Evolutionary conservation across 2,113 vertebrate species (phyloP).

Genomic region (Strix uralensis): DNA sequence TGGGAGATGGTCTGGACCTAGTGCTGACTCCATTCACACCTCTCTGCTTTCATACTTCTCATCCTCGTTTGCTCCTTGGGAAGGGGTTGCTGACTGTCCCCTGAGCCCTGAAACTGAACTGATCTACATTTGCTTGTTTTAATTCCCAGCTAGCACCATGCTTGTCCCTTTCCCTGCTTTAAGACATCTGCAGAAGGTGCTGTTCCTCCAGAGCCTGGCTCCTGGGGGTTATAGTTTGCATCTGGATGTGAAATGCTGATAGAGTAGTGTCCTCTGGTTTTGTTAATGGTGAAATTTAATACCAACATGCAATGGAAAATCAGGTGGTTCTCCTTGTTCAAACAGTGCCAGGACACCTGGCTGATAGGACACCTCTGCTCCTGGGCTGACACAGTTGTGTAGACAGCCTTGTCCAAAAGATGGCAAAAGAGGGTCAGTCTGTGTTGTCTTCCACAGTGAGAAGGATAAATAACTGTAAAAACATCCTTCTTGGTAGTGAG

Average conservation of each 20-base stretch:
- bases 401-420: neutral
- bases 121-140: neutral
- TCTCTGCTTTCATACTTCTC: neutral
- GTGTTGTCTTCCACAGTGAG: neutral
- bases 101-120: neutral
- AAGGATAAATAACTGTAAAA: neutral
- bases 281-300: neutral
- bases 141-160: fast-evolving
- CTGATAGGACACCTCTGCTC: neutral
- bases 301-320: neutral
- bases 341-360: neutral
- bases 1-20: fast-evolving
- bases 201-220: neutral
- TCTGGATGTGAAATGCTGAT: neutral
- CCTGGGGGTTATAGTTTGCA: neutral
- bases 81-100: neutral
- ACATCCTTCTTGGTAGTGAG: neutral
- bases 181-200: neutral
- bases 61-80: neutral
- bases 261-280: neutral
- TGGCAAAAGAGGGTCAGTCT: neutral
- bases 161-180: neutral
- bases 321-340: neutral
- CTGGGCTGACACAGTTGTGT: neutral
- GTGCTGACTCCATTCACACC: fast-evolving